These are phyloP conservation scores for Pachyuromys duprasi DNA, from an alignment of 2,797 vertebrate species.

Conservation along the genomic window DNA sequence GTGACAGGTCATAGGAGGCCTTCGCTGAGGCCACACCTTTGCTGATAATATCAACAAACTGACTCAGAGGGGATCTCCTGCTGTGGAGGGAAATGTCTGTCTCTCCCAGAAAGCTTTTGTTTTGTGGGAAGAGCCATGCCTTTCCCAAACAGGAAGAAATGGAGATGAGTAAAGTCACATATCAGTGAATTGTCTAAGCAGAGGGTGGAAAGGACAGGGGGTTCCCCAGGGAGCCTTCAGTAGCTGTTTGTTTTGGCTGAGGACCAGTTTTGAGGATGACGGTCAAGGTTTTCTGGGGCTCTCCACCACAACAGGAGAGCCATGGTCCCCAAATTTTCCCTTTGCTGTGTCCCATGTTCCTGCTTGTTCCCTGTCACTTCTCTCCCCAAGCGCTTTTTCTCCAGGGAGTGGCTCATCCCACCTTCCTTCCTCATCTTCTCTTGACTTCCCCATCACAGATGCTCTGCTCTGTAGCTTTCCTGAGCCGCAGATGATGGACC, in stretches of 20 bases:
- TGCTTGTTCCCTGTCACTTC: background rate
- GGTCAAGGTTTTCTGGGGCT: background rate
- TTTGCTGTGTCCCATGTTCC: background rate
- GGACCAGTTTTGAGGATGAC: background rate
- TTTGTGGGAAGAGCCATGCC: background rate
- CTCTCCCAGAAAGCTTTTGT: background rate
- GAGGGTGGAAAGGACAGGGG: background rate
- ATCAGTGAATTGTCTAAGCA: background rate
- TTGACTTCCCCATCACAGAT: rapidly evolving
- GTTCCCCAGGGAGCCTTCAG: background rate
- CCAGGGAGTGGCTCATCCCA: background rate
- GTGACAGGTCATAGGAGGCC: background rate
- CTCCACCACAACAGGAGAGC: background rate
- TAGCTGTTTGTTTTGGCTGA: background rate
- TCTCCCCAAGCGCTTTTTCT: background rate
- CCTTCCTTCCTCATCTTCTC: background rate
- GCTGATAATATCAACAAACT: background rate
- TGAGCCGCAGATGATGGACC: background rate
- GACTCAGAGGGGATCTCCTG: background rate
- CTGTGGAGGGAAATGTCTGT: background rate
- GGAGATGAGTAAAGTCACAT: background rate
- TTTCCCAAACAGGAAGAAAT: background rate
- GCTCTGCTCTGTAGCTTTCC: background rate
- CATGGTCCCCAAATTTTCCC: too few species aligned
- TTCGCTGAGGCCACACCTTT: background rate